phyloP scores from a whole-genome alignment of 2,888 invertebrate genomes.

The Cataglyphis rosenhaueri region DNA sequence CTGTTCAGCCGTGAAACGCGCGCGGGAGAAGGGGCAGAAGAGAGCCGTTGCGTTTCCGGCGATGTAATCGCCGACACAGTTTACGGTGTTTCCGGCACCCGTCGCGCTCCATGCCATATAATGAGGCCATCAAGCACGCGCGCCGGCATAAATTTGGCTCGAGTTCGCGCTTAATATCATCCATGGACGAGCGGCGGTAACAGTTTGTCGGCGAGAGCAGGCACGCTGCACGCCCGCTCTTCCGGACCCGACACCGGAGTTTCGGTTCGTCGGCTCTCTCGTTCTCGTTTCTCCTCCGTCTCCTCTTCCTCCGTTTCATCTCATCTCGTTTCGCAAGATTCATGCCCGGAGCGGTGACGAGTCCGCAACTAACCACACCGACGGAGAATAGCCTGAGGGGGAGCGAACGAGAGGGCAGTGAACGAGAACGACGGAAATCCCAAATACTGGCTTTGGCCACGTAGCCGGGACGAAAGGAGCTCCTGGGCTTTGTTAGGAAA shows the following conservation, averaged over 20 bases:
- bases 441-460: conserved; percentile 63
- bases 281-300: neutral
- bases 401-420: conserved; percentile 25
- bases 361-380: conserved; percentile 57
- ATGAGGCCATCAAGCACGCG: conserved; percentile 43
- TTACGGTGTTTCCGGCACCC: conserved; percentile 34
- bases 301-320: conserved; percentile 44
- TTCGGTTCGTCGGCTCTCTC: conserved; percentile 18
- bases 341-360: conserved; percentile 62
- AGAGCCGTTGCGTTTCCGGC: conserved; percentile 9
- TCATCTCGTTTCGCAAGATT: conserved; percentile 56
- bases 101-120: conserved; percentile 35
- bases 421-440: conserved; percentile 49
- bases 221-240: neutral
- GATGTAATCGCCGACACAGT: conserved; percentile 44
- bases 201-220: conserved; percentile 56
- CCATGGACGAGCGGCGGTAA: conserved; percentile 74
- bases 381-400: conserved; percentile 25
- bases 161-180: conserved; percentile 77
- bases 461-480: conserved; percentile 50
- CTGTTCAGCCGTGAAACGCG: conserved; percentile 40
- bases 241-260: conserved; percentile 36
- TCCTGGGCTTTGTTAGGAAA: conserved; percentile 53
- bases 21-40: neutral
- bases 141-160: conserved; percentile 60